Base-by-base conservation (phyloP, 2,797 vertebrate species). In the Cyprinodon diabolis region DNA sequence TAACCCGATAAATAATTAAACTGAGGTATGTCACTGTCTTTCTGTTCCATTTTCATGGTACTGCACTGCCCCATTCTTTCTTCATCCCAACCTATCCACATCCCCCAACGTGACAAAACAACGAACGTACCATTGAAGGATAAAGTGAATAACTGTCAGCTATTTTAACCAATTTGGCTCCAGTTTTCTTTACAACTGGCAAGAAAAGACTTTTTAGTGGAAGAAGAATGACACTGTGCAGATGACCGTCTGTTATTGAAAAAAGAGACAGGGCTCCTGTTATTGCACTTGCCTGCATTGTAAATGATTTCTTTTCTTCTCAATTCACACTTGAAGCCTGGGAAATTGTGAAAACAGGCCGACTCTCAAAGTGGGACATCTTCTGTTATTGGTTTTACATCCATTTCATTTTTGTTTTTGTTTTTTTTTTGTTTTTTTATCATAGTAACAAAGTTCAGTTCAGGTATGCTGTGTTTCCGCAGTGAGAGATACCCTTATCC, bases 121-220 rank as follows among this genome's bases (percentile, higher is more conserved):
- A 45, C 45, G 4, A 45, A 43, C 19, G 37, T 45, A 65, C 6
- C 12, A 43, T 43, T 63, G 4, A 40, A 7, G 40, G 45, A 43
- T 65, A 23, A 45, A 45, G 62, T 45, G 21, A 45, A 65, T n/a
- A 65, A 19, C 19, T 45, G 40, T 45, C 62, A 65, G 62, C 40
- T 45, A 45, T 65, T 21, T 65, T 65, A 12, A 62, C 35, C 19
- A 40, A 21, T 43, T 62, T 62, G 40, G 25, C 19, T 21, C 19
- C 21, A 65, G 11, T 43, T 45, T 65, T 65, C 62, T 23, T 65
- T 65, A 65, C 43, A 65, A 65, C 62, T 65, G 43, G 19, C 45
- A 21, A 65, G 62, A n/a, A 9, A n/a, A 13, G 40, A 5, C 40
- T 23, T 21, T 65, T 65, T 45, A 47, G 54, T 48, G 21, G n/a